phyloP scores from a whole-genome alignment of 2,113 vertebrate genomes.

The Pelecanus crispus region DNA sequence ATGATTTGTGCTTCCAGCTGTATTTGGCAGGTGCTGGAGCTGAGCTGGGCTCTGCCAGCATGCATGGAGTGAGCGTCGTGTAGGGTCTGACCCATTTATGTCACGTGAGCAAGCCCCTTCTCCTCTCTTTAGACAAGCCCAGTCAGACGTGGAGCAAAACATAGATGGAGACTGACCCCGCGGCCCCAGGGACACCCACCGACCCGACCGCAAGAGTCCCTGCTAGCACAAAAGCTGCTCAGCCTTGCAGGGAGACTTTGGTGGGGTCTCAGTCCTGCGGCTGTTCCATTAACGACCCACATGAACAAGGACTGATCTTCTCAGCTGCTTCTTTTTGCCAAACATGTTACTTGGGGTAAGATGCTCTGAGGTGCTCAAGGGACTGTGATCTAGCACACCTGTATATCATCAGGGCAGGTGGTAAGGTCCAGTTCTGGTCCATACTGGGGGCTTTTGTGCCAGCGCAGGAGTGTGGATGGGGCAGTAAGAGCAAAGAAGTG shows the following conservation, averaged over 20 bases:
- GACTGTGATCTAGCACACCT: neutral
- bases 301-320: neutral
- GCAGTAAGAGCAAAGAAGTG: neutral
- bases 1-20: constrained; percentile 46
- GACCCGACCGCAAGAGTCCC: rapidly evolving
- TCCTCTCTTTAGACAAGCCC: neutral
- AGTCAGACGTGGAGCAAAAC: neutral
- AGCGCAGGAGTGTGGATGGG: neutral
- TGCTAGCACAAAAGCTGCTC: neutral
- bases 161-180: neutral
- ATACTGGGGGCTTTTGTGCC: neutral
- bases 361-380: neutral
- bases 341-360: neutral
- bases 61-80: neutral
- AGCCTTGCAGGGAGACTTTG: neutral
- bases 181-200: neutral
- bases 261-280: neutral
- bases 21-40: neutral
- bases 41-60: neutral
- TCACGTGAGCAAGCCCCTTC: neutral
- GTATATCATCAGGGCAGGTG: rapidly evolving
- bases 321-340: neutral
- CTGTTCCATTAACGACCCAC: neutral
- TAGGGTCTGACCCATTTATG: neutral
- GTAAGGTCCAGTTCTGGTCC: neutral